A percentile compares a stretch with the other conserved stretches of the same genome.
These are phyloP conservation scores for Alectoris magna DNA, from an alignment of 2,797 vertebrate genomes.

Conservation along the genomic window DNA sequence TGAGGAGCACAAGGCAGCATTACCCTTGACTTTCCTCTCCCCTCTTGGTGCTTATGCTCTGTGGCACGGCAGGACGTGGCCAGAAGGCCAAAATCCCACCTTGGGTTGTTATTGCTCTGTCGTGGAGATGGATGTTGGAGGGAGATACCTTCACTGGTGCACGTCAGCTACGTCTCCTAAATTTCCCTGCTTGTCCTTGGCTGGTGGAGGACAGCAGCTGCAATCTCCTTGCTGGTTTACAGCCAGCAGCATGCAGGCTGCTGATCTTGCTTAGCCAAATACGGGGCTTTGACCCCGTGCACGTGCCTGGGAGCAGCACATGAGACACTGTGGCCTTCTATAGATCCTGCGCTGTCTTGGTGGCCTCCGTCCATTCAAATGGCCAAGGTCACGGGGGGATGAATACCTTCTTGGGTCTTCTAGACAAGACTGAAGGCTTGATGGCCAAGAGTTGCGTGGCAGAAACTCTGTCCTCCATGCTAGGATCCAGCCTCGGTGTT, in stretches of 20 bases:
- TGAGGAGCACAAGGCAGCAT: not conserved
- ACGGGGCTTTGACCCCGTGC: not conserved
- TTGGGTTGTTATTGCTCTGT: not conserved
- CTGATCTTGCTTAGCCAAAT: not conserved
- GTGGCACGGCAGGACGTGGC: not conserved
- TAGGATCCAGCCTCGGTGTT: rapidly evolving
- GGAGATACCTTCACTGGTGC: not conserved
- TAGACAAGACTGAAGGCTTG: not conserved
- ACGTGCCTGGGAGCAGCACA: not conserved
- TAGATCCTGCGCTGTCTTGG: not conserved
- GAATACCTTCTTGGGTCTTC: not conserved
- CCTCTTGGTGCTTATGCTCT: rapidly evolving
- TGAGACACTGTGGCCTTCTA: not conserved
- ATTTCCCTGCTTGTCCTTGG: constrained; percentile 42
- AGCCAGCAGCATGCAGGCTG: constrained; percentile 7
- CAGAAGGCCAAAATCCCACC: not conserved
- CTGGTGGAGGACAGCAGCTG: not conserved
- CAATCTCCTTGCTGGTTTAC: constrained; percentile 33
- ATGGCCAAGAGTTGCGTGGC: rapidly evolving
- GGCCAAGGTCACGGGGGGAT: not conserved
- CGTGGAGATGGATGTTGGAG: not conserved
- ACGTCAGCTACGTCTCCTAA: not conserved
- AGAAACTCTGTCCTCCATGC: not conserved
- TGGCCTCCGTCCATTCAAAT: not conserved
- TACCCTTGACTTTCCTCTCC: not conserved